Evolutionary conservation across 2,113 vertebrate species (phyloP), one percentile per base, ranked within the genome.

Genomic region (Orthonyx spaldingii): DNA sequence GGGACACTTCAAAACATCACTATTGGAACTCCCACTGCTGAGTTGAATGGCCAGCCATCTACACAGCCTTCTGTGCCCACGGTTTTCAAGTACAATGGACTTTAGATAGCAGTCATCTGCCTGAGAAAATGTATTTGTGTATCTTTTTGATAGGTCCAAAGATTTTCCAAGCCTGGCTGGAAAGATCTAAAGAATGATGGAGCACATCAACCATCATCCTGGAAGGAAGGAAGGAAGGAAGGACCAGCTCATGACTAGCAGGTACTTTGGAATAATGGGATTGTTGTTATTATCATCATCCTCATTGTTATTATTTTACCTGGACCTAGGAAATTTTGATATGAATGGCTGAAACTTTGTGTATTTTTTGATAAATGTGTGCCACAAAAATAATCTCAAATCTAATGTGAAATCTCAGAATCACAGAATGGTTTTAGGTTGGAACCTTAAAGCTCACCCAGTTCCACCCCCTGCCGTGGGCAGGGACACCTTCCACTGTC

Each of bases 41-140:
- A 81, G 32, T 3, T 57, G 35, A 76, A 57, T 11, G 23, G 32
- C 17, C 46, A 65, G 56, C 39, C 12, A 8, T 3, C 8, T 42
- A 24, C 13, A 47, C 50, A 75, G 3, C 56, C 27, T 63, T 68
- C 42, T 39, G 39, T 68, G n/a, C 13, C 53, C 23, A 1, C 3
- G 7, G 13, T 13, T 61, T 76, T 70, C n/a, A 56, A 3, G 1
- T 32, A n/a, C 0, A 1, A 13, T 5, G 21, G 33, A 39, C 52
- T 47, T 87, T 9, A 44, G 14, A 20, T 19, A 26, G 4, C 44
- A 82, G 37, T 35, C 9, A 17, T 19, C 35, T 89, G 39, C 59
- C 47, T 2, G 1, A 5, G 86, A 33, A 61, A 30, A 57, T 30
- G 4, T 1, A 21, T 64, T 30, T 61, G 3, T 81, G 12, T 80